A percentile compares a stretch with the other conserved stretches of the same genome.
Conservation (phyloP, 23 tunicate genomes). For the Oikopleura vanhoeffeni region DNA sequence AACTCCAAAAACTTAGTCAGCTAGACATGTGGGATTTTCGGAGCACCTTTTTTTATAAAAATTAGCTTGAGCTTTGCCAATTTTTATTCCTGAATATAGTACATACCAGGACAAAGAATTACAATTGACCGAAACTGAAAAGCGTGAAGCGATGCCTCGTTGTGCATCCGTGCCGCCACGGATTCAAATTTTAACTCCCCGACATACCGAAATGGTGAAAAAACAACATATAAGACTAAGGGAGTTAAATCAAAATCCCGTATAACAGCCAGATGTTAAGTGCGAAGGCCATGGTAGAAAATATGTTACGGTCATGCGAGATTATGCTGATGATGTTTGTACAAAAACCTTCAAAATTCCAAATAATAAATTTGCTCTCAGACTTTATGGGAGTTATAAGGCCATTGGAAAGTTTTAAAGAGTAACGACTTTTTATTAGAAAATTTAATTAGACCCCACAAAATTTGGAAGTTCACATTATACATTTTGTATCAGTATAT, state of each 20-base stretch:
- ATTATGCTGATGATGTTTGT: not conserved
- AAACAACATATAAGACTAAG: no score
- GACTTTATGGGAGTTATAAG: not conserved
- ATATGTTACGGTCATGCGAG: no score
- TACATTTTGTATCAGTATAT: not conserved
- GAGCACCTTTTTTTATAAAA: no score
- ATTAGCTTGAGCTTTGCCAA: no score
- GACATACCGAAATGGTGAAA: no score
- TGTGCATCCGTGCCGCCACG: not conserved
- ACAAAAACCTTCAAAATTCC: not conserved
- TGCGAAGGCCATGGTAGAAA: no score
- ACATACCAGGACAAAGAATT: not conserved
- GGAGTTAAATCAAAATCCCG: no score
- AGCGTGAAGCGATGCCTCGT: not conserved
- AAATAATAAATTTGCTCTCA: not conserved
- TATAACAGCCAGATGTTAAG: no score
- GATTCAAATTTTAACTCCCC: not conserved
- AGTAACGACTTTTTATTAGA: not conserved
- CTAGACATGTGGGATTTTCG: no score
- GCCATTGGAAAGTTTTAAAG: constrained; percentile 11
- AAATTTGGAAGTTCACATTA: not conserved
- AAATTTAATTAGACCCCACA: not conserved
- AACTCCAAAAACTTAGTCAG: no score
- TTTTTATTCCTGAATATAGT: no score
- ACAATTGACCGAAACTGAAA: not conserved